These are phyloP conservation scores for Ptychadena robeensis DNA, from an alignment of 2,797 vertebrate species.

Conservation along the genomic window DNA sequence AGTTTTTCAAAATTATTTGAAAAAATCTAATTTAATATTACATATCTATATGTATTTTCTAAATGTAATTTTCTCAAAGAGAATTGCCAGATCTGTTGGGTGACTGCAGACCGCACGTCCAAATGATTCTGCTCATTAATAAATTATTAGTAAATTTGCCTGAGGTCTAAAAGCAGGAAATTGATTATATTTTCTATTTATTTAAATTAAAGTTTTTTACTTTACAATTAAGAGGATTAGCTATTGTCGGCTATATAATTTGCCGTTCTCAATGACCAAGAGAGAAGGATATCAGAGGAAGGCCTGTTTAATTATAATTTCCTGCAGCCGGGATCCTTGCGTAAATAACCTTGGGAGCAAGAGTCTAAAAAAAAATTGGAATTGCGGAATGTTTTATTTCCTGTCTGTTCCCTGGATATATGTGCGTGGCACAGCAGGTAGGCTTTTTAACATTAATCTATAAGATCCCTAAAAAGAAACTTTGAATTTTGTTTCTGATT, in stretches of 20 bases:
- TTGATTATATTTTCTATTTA: neutral
- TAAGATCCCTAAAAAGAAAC: no score
- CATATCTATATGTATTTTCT: neutral
- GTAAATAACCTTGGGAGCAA: slow-evolving; percentile 2
- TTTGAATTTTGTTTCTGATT: no score
- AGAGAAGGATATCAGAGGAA: neutral
- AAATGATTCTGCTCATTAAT: neutral
- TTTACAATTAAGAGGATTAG: neutral
- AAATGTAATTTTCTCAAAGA: neutral
- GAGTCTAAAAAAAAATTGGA: neutral
- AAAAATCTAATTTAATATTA: no score
- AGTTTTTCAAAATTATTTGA: no score
- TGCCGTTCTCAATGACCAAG: neutral
- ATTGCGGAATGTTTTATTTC: neutral
- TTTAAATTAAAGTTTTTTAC: neutral
- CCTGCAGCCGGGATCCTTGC: neutral
- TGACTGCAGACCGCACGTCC: neutral
- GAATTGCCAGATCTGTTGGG: neutral
- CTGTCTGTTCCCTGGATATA: neutral
- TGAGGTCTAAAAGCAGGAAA: neutral
- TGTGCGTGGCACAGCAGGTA: neutral
- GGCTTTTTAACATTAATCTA: no score
- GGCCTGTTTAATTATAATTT: neutral
- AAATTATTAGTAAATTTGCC: neutral
- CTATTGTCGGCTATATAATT: neutral